A percentile compares a stretch with the other conserved stretches of the same genome.
phyloP scores from a whole-genome alignment of 2,113 vertebrate genomes.

The Crotophaga sulcirostris region DNA sequence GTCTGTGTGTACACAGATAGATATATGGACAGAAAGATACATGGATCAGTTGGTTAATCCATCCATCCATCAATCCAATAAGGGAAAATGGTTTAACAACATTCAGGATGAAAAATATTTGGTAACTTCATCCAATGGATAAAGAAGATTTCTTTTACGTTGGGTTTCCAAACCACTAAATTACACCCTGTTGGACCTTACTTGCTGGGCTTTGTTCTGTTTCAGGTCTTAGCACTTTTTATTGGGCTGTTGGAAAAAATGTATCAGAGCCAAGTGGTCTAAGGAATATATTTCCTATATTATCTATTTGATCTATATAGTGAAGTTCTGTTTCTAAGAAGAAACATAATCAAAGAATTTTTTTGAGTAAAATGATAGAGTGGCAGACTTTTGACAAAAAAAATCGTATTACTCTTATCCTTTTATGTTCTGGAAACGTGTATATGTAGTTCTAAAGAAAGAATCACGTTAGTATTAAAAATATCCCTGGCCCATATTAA shows the following conservation, averaged over 20 bases:
- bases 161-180: neutral
- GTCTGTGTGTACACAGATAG: fast-evolving
- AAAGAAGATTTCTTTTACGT: neutral
- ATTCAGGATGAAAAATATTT: neutral
- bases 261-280: neutral
- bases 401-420: neutral
- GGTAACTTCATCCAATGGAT: neutral
- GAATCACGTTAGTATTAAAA: neutral
- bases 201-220: neutral
- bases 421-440: neutral
- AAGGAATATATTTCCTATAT: neutral
- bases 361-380: neutral
- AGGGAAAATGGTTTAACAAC: neutral
- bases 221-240: neutral
- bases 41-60: neutral
- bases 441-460: neutral
- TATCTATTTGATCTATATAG: neutral
- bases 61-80: neutral
- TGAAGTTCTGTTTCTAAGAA: neutral
- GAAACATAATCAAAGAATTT: neutral
- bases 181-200: neutral
- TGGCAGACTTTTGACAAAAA: neutral
- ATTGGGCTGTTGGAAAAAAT: neutral
- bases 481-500: neutral
- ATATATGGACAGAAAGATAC: neutral